Evolutionary conservation across 2,113 vertebrate genomes (phyloP), one percentile per base, ranked within the genome.

Genomic region (Pseudorhombus dupliciocellatus): DNA sequence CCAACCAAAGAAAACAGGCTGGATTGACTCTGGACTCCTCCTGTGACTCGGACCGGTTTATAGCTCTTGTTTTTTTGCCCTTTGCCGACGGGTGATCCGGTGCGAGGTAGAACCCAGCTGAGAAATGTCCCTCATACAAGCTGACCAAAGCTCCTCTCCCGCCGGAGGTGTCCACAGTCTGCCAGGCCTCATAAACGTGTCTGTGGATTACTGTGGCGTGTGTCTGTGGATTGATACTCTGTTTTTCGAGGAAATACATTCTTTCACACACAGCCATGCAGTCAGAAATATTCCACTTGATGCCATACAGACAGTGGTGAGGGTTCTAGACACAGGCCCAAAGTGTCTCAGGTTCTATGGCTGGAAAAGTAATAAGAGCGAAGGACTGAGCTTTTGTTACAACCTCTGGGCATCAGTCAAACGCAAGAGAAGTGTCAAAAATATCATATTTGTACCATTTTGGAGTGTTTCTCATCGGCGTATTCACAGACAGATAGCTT

Each of bases 1-100:
- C 53, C 56, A 75, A 80, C 64, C 71, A 85, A 90, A 75, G 79
- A 78, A 90, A 90, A 84, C 75, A 74, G 57, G 52, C 54, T 73
- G 51, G 61, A 22, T 53, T 66, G 79, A 78, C 62, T 74, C 37
- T 54, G 75, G 72, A 78, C 73, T 67, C 58, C 62, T 71, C 61
- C 72, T 58, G 57, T 65, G 74, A 79, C 51, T 63, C 30, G 44
- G 63, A 73, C 37, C 8, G 18, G 42, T 31, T 68, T 40, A 64
- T 18, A 55, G 62, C 2, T 2, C 4, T 70, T 66, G 72, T 71
- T 84, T 77, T 84, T 66, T 59, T 81, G 61, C 34, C 75, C 70
- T 84, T 68, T 77, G 40, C 60, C 46, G 64, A 31, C 4, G 5
- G 57, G 65, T 54, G 67, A 75, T 75, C 69, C n/a, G 57, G 48